Base-by-base conservation (phyloP, 23 tunicate genomes). In the Botrylloides violaceus region DNA sequence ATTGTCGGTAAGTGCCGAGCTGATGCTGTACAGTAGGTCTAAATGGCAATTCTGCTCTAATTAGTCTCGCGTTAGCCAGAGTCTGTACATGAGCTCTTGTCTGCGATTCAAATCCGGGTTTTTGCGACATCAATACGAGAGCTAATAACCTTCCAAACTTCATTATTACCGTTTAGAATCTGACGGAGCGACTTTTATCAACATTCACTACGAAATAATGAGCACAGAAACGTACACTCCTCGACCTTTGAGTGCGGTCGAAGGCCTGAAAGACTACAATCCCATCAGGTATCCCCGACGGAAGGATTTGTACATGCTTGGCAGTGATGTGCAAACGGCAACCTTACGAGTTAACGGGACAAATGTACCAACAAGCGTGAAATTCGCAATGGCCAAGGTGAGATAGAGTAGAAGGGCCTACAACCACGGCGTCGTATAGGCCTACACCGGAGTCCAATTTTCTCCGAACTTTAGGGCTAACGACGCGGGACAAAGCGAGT, bases 281-380 rank as follows among this genome's bases (percentile, higher is more conserved):
- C 53, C 53, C 9, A 7, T 43, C 53, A 15, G 9, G 12, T 43
- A 43, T 43, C 53, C 53, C 12, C 9, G 53, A 7, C 9, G 15
- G 53, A 43, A 43, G 53, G 15, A 43, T 7, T 43, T 43, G 9
- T 43, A 43, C 18, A 31, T 63, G 12, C 21, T 68, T 0, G 74
- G 2, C 24, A 68, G 29, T 19, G 37, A 68, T 22, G 18, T 68
- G 26, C 2, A 32, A 30, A 37, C 74, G 18, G 56, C 74, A 36
- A 68, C 74, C 4, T 19, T 68, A 26, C 43, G 74, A 43, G 37
- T 68, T 32, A 68, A 68, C 47, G 56, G 74, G 6, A 37, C 74
- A 0, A 68, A 68, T 37, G 36, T n/a, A n/a, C 74, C 74, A 38
- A 68, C 74, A 31, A 43, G 22, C 1, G 74, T 68, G 4, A 12